Evolutionary conservation across 2,888 invertebrate genomes (phyloP), one percentile per base, ranked within the genome.

Genomic region (Pandemis heparana): DNA sequence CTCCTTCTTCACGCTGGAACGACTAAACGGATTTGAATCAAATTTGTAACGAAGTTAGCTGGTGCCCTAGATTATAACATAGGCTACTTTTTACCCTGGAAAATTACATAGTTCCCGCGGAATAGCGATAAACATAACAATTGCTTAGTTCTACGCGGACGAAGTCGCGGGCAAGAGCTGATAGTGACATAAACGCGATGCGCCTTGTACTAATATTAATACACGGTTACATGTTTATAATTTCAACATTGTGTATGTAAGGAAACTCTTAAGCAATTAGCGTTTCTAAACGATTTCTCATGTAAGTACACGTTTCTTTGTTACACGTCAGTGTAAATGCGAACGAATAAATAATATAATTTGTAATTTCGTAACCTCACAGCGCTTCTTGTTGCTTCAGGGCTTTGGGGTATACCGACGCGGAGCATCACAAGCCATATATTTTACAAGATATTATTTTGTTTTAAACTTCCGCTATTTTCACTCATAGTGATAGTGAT

Each of bases 311-410:
- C 46, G 16, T 61, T 61, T 53, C 43, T 68, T 68, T 51, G 18
- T 59, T 38, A 48, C 56, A 39, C 43, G 62, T 63, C 38, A 23
- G 14, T n/a, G 51, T 67, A 71, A 32, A 63, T 67, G 9, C 59
- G 64, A 71, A 71, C 71, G 53, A 71, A 75, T 75, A 63, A 71
- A 56, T 71, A 67, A 75, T 71, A 71, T 63, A 63, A 75, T 63
- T 67, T 71, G 59, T 63, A 63, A 75, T 71, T 67, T 67, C 5
- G 71, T 71, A 75, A 75, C 66, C 71, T 71, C 63, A 71, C 59
- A 67, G 53, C 56, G 71, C 66, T 63, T 23, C 53, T 66, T 51
- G 70, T 46, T 65, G 63, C 73, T 59, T 18, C 23, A 14, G 73
- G 73, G 32, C 5, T 9, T 12, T 6, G 12, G 16, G 16, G 39